These are phyloP conservation scores for Magallana nippona DNA, from an alignment of 2,888 invertebrate genomes.

Conservation along the genomic window DNA sequence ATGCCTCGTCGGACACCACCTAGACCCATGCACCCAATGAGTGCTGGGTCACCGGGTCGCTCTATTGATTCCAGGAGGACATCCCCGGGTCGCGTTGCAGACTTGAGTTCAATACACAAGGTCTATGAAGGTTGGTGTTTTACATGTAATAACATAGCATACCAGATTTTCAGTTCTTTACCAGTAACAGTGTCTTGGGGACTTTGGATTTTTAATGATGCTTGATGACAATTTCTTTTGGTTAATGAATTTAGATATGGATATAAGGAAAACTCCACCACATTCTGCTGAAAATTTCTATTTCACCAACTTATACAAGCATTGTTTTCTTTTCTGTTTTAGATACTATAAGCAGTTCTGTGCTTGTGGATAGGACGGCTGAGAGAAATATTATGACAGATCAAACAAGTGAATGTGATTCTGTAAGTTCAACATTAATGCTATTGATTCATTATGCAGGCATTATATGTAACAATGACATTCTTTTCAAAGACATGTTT, in stretches of 20 bases:
- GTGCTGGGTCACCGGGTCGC: conserved; percentile 57
- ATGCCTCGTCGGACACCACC: conserved; percentile 59
- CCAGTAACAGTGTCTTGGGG: neutral
- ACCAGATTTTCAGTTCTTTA: neutral
- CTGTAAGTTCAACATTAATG: neutral
- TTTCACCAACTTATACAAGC: neutral
- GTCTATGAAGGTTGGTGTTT: conserved; percentile 56
- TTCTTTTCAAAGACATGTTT: too few species aligned
- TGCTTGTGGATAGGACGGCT: neutral
- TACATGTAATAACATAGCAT: too few species aligned
- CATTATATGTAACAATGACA: too few species aligned
- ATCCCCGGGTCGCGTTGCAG: conserved; percentile 66
- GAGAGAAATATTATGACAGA: conserved; percentile 18
- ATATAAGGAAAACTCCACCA: neutral
- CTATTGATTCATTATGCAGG: neutral
- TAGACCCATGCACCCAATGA: conserved; percentile 46
- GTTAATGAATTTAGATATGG: neutral
- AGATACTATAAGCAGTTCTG: conserved; percentile 11
- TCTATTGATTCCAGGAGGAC: conserved; percentile 63
- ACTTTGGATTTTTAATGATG: neutral
- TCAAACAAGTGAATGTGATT: conserved; percentile 16
- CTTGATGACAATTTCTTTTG: neutral
- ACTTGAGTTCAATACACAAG: conserved; percentile 73
- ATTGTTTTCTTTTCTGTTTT: neutral
- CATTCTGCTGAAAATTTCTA: neutral